Evolutionary conservation across 2,888 invertebrate species (phyloP), one percentile per base, ranked within the genome.

Genomic region (Sinotaia quadrata): DNA sequence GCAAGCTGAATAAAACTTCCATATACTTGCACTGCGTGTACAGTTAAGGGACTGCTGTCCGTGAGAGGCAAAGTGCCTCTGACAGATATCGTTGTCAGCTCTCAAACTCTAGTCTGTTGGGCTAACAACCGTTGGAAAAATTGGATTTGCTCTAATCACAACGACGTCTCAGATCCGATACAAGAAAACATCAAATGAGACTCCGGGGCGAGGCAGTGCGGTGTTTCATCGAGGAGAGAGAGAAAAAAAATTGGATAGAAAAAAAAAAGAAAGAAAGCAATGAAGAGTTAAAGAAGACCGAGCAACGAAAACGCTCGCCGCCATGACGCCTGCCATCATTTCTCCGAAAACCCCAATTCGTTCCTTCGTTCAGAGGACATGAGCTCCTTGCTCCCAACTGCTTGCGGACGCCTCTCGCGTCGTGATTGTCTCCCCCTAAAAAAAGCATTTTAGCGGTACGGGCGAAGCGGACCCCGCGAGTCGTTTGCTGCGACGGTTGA

Each of bases 401-500:
- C 29, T 54, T 54, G 29, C 24, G 54, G n/a, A 54, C 54, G 18
- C 31, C 29, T 29, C 54, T 18, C 31, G 12, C 24, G 54, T 27
- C 12, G n/a, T 29, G 54, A 54, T 54, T 54, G 54, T 54, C 54
- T 54, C 29, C 27, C 54, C n/a, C n/a, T n/a, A n/a, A n/a, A 54
- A 54, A 54, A 54, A 54, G 54, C 54, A 54, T 54, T 54, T 54
- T 24, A 54, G 21, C 21, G 31, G 21, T 18, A 8, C 18, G 18
- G 29, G 31, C 27, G 27, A 21, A 27, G 21, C 54, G 3, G 31
- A 18, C 54, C 54, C 27, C 27, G 54, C 15, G 27, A 18, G 47
- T 27, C 65, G 41, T 41, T 47, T 49, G 58, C 58, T 58, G 47
- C 58, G 21, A 44, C 49, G 34, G 47, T 51, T 59, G 36, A 67